Conservation (phyloP, 2,888 invertebrate species). For the Hipparchia semele region DNA sequence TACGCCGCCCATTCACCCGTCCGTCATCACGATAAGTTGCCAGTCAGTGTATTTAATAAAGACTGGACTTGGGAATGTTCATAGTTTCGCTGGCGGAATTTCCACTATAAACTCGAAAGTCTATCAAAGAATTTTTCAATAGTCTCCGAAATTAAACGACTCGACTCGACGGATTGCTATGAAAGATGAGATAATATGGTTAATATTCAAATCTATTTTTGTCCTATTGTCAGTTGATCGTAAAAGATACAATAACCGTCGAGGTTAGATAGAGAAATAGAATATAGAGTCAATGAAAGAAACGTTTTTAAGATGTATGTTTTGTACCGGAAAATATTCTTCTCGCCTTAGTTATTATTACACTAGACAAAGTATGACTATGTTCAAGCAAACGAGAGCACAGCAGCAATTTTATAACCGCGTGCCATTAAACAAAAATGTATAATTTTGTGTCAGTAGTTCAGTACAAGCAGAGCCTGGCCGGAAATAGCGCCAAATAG, state of each 20-base stretch:
- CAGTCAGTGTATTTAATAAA: slow-evolving; percentile 81
- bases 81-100: slow-evolving; percentile 72
- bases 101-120: slow-evolving; percentile 62
- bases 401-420: no score
- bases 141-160: slow-evolving; percentile 43
- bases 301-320: not conserved
- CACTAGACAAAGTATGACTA: no score
- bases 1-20: slow-evolving; percentile 49
- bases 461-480: no score
- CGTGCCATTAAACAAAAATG: no score
- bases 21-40: slow-evolving; percentile 67
- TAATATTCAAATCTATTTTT: slow-evolving; percentile 25
- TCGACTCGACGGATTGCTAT: slow-evolving; percentile 29
- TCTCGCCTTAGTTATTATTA: not conserved
- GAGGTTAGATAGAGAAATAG: no score
- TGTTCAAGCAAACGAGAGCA: no score
- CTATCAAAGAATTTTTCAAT: slow-evolving; percentile 53
- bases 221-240: slow-evolving; percentile 23
- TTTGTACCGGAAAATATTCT: not conserved
- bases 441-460: no score
- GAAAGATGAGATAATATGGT: slow-evolving; percentile 25
- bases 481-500: no score
- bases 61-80: slow-evolving; percentile 59
- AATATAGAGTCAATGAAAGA: no score
- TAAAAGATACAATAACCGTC: no score